phyloP scores from a whole-genome alignment of 2,113 vertebrate species.

The Hirundichthys speculiger region DNA sequence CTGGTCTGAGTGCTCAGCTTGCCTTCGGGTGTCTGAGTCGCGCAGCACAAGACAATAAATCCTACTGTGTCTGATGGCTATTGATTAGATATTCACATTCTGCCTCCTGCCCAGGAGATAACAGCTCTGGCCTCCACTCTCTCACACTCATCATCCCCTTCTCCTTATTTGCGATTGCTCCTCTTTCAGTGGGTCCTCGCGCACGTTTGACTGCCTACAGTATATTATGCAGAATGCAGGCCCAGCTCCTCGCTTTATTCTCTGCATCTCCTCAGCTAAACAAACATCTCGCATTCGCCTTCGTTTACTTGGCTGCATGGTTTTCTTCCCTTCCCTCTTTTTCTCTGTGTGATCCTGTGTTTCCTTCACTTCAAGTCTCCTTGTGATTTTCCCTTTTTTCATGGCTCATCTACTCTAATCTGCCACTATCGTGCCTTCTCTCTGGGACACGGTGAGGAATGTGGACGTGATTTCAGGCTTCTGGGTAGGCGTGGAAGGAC shows the following conservation, averaged over 20 bases:
- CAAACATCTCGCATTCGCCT: constrained; percentile 35
- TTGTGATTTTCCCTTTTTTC: constrained; percentile 35
- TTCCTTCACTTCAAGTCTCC: constrained; percentile 26
- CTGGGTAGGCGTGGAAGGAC: constrained; percentile 25
- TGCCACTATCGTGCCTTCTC: constrained; percentile 31
- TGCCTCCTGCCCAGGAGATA: constrained; percentile 52
- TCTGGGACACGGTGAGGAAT: constrained; percentile 11
- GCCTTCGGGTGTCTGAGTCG: constrained; percentile 60
- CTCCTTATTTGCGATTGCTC: constrained; percentile 31
- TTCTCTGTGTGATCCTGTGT: background rate
- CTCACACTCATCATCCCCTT: constrained; percentile 49
- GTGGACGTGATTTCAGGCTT: constrained; percentile 38
- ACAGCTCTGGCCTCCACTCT: constrained; percentile 35
- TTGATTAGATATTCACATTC: constrained; percentile 76
- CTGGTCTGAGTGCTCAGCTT: constrained; percentile 48
- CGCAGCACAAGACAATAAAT: constrained; percentile 69
- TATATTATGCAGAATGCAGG: constrained; percentile 40
- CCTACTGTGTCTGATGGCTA: constrained; percentile 64
- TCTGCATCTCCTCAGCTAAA: constrained; percentile 25
- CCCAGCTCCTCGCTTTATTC: constrained; percentile 16
- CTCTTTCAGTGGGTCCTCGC: constrained; percentile 13
- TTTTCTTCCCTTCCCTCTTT: constrained; percentile 1
- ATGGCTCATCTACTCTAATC: constrained; percentile 16
- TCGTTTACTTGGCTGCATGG: constrained; percentile 34
- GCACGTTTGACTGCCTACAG: constrained; percentile 30